These are phyloP conservation scores for Miichthys miiuy DNA, from an alignment of 2,797 vertebrate species.

Conservation along the genomic window DNA sequence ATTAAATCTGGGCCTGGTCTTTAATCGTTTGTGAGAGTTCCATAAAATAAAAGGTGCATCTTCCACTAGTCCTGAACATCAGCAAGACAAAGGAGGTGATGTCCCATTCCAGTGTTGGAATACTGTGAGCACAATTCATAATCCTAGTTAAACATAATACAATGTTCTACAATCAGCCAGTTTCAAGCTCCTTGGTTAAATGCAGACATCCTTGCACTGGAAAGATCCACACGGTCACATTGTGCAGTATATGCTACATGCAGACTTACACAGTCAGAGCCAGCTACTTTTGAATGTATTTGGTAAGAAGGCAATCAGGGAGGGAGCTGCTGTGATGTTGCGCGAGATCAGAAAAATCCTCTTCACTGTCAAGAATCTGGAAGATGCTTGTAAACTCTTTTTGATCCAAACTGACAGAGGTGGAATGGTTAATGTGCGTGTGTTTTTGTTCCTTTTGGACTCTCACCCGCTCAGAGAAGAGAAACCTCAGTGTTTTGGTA, in stretches of 20 bases:
- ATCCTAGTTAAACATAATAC: neutral
- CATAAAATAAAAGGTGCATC: too few relatives aligned
- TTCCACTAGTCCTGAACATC: too few relatives aligned
- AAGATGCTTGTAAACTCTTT: constrained; percentile 8
- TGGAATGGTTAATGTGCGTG: neutral
- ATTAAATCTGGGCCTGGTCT: too few relatives aligned
- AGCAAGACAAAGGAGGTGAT: too few relatives aligned
- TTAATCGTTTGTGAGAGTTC: too few relatives aligned
- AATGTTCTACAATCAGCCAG: neutral
- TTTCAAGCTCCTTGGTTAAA: neutral
- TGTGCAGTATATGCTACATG: neutral
- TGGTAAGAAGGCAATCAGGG: neutral
- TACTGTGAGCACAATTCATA: too few relatives aligned
- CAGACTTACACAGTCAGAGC: neutral
- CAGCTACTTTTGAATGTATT: neutral
- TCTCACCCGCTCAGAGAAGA: neutral
- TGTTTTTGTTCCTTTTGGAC: neutral
- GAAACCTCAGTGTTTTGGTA: neutral
- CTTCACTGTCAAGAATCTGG: neutral
- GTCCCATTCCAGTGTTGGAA: too few relatives aligned
- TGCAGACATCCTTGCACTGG: neutral
- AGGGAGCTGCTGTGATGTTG: neutral
- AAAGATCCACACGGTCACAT: neutral
- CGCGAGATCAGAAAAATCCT: constrained; percentile 13
- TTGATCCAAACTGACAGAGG: neutral